Percentiles rank a stretch among this genome's conserved stretches.
Evolutionary conservation across 1,140 invertebrate genomes (phyloP).

Genomic region (Caerostris extrusa): DNA sequence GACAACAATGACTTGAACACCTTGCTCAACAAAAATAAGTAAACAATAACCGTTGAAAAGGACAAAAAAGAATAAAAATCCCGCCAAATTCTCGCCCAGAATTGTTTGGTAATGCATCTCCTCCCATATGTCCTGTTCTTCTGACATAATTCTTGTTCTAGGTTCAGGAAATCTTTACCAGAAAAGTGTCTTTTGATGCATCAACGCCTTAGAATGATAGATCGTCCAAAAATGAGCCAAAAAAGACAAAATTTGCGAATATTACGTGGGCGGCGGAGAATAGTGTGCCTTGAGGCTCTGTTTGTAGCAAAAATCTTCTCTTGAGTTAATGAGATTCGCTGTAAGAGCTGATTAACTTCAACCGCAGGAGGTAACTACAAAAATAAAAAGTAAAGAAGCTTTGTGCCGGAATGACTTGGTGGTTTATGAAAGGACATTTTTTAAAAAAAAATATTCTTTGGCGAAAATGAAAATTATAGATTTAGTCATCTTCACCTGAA

Average conservation of each 20-base stretch:
- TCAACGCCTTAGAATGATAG: constrained; percentile 3
- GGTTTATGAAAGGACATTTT: neutral
- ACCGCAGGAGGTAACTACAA: neutral
- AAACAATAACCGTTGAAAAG: neutral
- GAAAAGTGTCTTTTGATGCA: neutral
- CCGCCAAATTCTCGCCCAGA: neutral
- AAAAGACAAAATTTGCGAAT: neutral
- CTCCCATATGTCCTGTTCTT: constrained; percentile 44
- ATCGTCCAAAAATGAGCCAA: neutral
- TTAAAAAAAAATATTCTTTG: neutral
- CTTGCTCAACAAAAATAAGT: neutral
- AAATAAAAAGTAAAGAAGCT: neutral
- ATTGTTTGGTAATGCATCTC: neutral
- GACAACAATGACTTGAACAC: neutral
- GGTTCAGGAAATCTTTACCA: neutral
- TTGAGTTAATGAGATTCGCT: neutral
- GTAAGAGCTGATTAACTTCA: constrained; percentile 17
- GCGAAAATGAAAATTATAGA: neutral
- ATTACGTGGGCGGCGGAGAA: neutral
- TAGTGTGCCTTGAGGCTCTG: neutral
- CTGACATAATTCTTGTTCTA: constrained; percentile 35
- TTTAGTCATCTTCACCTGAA: neutral
- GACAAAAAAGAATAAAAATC: neutral
- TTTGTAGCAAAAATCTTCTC: neutral
- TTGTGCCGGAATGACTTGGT: neutral